These are phyloP conservation scores for Turnix velox DNA, from an alignment of 2,113 vertebrate species.

Conservation along the genomic window DNA sequence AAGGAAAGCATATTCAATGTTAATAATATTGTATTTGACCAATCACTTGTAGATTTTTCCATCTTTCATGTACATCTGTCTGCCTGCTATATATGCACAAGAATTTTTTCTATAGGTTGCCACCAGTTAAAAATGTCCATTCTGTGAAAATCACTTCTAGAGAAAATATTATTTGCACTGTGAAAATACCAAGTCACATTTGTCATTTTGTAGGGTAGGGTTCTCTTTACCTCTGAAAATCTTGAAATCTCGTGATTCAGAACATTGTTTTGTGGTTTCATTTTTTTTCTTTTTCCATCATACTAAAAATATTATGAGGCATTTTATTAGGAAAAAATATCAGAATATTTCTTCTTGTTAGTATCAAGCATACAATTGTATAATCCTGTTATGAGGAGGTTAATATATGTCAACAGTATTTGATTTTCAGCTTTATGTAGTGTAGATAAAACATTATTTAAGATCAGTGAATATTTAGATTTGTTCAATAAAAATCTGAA, in stretches of 20 bases:
- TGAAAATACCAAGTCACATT: not conserved
- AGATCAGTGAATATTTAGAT: not conserved
- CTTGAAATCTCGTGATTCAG: not conserved
- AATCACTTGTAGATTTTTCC: not conserved
- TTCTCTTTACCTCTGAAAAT: not conserved
- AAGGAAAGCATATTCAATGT: slow-evolving; percentile 25
- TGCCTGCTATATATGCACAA: not conserved
- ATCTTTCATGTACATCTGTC: not conserved
- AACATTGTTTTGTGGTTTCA: not conserved
- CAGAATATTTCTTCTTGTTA: not conserved
- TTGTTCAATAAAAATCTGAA: not conserved
- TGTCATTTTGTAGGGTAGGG: not conserved
- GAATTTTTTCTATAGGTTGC: not conserved
- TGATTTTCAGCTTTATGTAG: not conserved
- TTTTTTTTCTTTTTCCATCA: not conserved
- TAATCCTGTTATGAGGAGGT: not conserved
- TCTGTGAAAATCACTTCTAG: not conserved
- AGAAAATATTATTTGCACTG: not conserved
- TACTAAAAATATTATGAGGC: not conserved
- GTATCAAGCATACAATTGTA: not conserved
- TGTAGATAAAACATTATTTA: not conserved
- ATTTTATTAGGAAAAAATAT: too few relatives aligned
- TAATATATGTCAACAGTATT: not conserved
- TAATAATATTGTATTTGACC: not conserved
- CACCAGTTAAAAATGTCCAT: not conserved